Conservation (phyloP, 1,140 invertebrate species). For the Anoplophora glabripennis region DNA sequence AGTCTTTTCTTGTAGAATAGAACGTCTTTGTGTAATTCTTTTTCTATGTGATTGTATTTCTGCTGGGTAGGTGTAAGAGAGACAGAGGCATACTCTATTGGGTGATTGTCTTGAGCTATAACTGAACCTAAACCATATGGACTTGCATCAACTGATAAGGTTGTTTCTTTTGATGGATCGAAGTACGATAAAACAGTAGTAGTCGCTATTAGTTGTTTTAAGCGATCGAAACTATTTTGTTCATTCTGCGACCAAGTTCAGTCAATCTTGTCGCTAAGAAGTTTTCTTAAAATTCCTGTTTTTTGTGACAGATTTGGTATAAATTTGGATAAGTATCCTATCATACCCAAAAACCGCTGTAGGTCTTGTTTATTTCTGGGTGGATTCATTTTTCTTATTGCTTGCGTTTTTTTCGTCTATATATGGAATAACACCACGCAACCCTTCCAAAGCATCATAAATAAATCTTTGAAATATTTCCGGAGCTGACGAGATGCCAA, state of each 20-base stretch:
- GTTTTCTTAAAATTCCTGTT: conserved; percentile 8
- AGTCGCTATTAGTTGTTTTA: background rate
- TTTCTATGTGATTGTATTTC: conserved; percentile 49
- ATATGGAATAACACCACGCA: background rate
- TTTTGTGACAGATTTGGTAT: conserved; percentile 12
- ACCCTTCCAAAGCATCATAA: background rate
- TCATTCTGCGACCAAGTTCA: background rate
- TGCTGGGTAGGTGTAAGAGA: conserved; percentile 40
- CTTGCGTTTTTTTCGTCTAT: conserved; percentile 1
- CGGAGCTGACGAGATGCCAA: background rate
- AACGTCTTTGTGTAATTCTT: conserved; percentile 37
- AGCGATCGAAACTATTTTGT: background rate
- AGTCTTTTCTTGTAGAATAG: too few species aligned
- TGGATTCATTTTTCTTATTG: background rate
- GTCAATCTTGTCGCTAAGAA: background rate
- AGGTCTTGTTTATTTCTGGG: conserved; percentile 8
- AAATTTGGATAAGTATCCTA: conserved; percentile 16
- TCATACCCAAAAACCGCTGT: conserved; percentile 21
- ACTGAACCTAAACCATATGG: conserved; percentile 51
- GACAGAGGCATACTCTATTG: conserved; percentile 42
- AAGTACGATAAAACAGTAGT: background rate
- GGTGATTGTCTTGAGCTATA: conserved; percentile 47
- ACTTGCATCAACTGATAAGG: conserved; percentile 53
- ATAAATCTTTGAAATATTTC: conserved; percentile 13
- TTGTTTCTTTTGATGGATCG: conserved; percentile 43